A percentile compares a stretch with the other conserved stretches of the same genome.
These are phyloP conservation scores for Boloria euphrosyne DNA, from an alignment of 2,888 invertebrate species.

Conservation along the genomic window DNA sequence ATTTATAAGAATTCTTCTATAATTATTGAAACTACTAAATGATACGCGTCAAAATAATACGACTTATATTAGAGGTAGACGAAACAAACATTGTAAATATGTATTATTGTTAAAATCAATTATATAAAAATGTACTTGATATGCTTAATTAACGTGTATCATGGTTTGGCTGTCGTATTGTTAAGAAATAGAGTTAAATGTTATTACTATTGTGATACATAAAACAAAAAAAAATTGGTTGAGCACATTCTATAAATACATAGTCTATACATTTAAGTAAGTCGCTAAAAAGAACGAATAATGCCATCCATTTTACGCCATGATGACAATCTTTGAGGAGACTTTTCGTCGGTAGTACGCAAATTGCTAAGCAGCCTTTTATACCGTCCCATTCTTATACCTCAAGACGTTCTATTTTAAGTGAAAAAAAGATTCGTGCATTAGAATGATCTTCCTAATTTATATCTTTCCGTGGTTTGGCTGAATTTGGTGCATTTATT, in stretches of 20 bases:
- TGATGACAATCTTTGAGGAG: conserved; percentile 15
- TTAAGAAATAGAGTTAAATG: too few relatives aligned
- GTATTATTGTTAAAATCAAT: too few relatives aligned
- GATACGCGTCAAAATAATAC: too few relatives aligned
- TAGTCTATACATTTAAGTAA: not conserved
- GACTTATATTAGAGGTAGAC: too few relatives aligned
- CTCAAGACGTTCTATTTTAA: conserved; percentile 22
- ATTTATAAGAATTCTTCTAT: conserved; percentile 15
- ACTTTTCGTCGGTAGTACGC: conserved; percentile 19
- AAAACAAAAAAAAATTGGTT: not conserved
- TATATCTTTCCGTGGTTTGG: conserved; percentile 7
- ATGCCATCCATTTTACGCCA: conserved; percentile 16
- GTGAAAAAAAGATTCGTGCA: conserved; percentile 26
- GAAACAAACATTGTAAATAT: too few relatives aligned
- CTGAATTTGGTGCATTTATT: not conserved
- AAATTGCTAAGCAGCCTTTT: conserved; percentile 26
- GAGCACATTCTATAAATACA: not conserved
- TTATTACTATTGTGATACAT: not conserved
- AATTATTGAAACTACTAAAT: too few relatives aligned
- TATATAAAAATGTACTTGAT: too few relatives aligned
- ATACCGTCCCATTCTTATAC: conserved; percentile 25
- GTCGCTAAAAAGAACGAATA: not conserved
- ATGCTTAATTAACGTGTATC: too few relatives aligned
- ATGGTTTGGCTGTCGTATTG: too few relatives aligned
- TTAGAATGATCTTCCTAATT: conserved; percentile 25